Percentiles rank a stretch among this genome's conserved stretches.
phyloP scores from a whole-genome alignment of 1,140 invertebrate species.

The Ceratoteleas bidentatus region DNA sequence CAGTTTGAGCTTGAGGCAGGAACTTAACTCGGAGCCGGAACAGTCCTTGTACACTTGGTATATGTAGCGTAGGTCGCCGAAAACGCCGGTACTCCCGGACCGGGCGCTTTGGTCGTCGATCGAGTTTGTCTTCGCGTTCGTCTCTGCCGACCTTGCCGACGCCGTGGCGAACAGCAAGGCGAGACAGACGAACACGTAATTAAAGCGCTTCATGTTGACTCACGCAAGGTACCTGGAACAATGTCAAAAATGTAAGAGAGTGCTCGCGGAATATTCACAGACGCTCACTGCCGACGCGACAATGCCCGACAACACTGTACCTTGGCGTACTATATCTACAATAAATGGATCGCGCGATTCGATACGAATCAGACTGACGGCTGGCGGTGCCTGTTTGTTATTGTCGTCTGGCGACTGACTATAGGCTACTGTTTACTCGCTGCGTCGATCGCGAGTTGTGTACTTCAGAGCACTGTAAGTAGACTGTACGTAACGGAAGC shows the following conservation, averaged over 20 bases:
- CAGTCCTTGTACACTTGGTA: slow-evolving; percentile 89
- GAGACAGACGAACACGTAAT: slow-evolving; percentile 70
- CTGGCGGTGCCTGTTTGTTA: slow-evolving; percentile 44
- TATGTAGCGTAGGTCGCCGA: slow-evolving; percentile 82
- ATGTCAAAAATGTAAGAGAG: slow-evolving; percentile 46
- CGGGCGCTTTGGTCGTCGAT: slow-evolving; percentile 77
- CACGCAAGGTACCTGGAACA: slow-evolving; percentile 63
- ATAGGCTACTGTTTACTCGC: slow-evolving; percentile 68
- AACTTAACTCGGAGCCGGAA: slow-evolving; percentile 85
- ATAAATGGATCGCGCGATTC: slow-evolving; percentile 65
- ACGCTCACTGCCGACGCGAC: slow-evolving; percentile 24
- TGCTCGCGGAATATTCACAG: slow-evolving; percentile 20
- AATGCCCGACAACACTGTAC: slow-evolving; percentile 52
- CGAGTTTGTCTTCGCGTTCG: slow-evolving; percentile 76
- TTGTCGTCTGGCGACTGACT: slow-evolving; percentile 55
- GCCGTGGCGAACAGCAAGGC: slow-evolving; percentile 73
- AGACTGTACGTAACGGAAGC: slow-evolving; percentile 81
- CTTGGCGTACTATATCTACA: slow-evolving; percentile 62
- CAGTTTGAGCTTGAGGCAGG: slow-evolving; percentile 89
- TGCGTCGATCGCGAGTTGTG: slow-evolving; percentile 74
- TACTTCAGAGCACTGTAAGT: slow-evolving; percentile 79
- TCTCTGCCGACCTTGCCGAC: slow-evolving; percentile 79
- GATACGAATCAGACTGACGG: slow-evolving; percentile 67
- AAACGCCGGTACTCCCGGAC: slow-evolving; percentile 74
- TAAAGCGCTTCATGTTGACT: slow-evolving; percentile 70